Base-by-base conservation (phyloP, 2,113 vertebrate genomes). In the Phrynosoma platyrhinos region DNA sequence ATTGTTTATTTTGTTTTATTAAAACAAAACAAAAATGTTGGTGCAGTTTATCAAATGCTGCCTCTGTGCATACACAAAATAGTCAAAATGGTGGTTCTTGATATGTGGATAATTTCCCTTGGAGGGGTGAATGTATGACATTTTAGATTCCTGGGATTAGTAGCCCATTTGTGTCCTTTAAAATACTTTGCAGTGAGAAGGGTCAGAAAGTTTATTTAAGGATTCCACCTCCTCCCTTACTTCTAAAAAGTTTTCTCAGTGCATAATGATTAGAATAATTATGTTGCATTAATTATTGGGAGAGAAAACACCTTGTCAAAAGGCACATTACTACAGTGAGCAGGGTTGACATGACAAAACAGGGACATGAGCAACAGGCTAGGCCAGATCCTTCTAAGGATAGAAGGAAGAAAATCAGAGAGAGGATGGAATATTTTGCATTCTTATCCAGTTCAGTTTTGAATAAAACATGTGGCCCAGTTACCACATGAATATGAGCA, bases 291-390 rank as follows among this genome's bases (percentile, higher is more conserved):
- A 68, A 79, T 79, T 86, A 83, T 55, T 77, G 21, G 69, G 23
- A 83, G 58, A 55, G 14, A 32, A 88, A 88, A 83, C 74, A 68
- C 69, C 4, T 4, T 83, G 52, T 83, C 74, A 66, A 62, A 52
- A 75, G 55, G 10, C 82, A 18, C 10, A 40, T 12, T 79, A 53
- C 23, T 79, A 53, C 52, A 53, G 47, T 9, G 76, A 69, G 58
- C 25, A 71, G 23, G 53, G 74, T 23, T 83, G 74, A 77, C 27
- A 77, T 55, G 58, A 53, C 32, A 66, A 77, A 88, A 88, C 23
- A 83, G 23, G 58, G 21, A 30, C 30, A 4, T 88, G 58, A 68
- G 16, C 66, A 83, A 88, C 80, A 83, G 42, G 40, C 80, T 76
- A 66, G 42, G 86, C 55, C 62, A 83, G 79, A 82, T 76, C 58